Conservation (phyloP, 2,797 vertebrate species). For the Acrossocheilus wenchowensis region DNA sequence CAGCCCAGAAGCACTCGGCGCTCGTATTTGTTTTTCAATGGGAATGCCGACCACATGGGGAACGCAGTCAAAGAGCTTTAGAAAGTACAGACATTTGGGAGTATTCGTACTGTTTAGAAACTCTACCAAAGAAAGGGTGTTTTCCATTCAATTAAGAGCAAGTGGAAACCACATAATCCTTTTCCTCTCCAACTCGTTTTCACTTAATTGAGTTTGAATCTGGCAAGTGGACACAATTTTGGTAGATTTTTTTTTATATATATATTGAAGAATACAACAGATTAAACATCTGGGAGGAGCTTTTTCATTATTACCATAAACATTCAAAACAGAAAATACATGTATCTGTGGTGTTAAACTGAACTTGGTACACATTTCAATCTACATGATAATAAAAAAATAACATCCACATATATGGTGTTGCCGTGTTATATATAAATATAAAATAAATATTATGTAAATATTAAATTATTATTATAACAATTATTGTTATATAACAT, state of each 20-base stretch:
- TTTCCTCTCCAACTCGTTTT: constrained; percentile 23
- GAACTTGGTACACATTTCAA: background rate
- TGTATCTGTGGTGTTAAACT: background rate
- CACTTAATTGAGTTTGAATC: constrained; percentile 51
- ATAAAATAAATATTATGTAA: background rate
- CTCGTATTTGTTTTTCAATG: constrained; percentile 64
- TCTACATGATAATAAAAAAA: background rate
- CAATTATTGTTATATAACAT: too few species aligned
- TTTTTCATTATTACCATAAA: background rate
- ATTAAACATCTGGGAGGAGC: background rate
- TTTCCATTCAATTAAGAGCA: constrained; percentile 55
- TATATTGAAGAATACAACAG: background rate
- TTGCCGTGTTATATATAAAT: background rate
- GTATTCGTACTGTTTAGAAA: constrained; percentile 61
- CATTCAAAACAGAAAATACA: background rate
- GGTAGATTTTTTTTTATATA: background rate
- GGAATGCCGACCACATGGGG: constrained; percentile 61
- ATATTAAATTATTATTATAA: background rate
- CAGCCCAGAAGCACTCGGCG: constrained; percentile 61
- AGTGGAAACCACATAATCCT: constrained; percentile 45
- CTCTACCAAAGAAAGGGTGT: constrained; percentile 55
- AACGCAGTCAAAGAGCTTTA: constrained; percentile 67
- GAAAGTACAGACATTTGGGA: constrained; percentile 62
- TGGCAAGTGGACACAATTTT: constrained; percentile 37
- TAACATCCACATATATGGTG: background rate